Percentiles rank a stretch among this genome's conserved stretches.
phyloP scores from a whole-genome alignment of 2,888 invertebrate species.

The Lepeophtheirus nordmannii region DNA sequence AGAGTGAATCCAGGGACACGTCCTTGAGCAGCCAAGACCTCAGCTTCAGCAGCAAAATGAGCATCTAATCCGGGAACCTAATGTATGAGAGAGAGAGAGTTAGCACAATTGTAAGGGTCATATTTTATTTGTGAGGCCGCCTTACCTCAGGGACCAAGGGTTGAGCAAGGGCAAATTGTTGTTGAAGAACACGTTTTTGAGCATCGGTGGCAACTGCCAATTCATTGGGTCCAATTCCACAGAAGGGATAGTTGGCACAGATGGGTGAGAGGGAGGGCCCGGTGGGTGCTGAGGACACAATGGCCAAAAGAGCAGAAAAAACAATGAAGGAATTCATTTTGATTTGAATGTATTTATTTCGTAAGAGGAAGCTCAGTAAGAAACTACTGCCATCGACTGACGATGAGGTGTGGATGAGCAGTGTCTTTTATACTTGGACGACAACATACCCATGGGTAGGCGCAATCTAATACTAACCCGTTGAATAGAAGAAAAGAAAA shows the following conservation, averaged over 20 bases:
- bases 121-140: background rate
- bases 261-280: background rate
- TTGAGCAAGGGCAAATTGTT: conserved; percentile 10
- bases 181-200: conserved; percentile 5
- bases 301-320: conserved; percentile 9
- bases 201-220: background rate
- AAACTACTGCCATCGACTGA: conserved; percentile 5
- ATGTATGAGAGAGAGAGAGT: background rate
- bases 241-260: background rate
- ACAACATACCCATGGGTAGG: too few species aligned
- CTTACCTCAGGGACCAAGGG: conserved; percentile 18
- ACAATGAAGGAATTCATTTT: conserved; percentile 11
- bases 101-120: background rate
- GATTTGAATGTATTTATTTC: background rate
- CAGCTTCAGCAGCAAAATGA: conserved; percentile 10
- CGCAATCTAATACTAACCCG: too few species aligned
- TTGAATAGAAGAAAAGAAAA: too few species aligned
- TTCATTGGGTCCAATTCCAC: background rate
- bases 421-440: too few species aligned
- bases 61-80: conserved; percentile 17
- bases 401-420: background rate
- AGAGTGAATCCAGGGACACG: conserved; percentile 18
- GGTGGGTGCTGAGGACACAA: background rate
- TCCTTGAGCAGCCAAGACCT: conserved; percentile 20
- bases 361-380: conserved; percentile 5